A percentile compares a stretch with the other conserved stretches of the same genome.
These are phyloP conservation scores for Podabrus alpinus DNA, from an alignment of 2,888 invertebrate genomes.

Conservation along the genomic window DNA sequence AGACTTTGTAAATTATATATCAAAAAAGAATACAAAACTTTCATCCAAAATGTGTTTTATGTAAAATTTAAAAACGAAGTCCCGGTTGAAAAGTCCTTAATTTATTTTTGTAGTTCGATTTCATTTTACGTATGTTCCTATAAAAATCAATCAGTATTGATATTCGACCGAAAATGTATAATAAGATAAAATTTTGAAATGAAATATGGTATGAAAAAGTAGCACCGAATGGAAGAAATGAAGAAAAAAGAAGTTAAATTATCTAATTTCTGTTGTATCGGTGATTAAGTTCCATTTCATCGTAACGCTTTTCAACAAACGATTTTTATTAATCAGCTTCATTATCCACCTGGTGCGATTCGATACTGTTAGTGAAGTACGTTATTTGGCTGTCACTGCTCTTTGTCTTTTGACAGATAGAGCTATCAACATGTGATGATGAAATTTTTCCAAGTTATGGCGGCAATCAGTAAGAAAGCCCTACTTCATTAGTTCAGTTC, in stretches of 20 bases:
- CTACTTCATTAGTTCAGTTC: constrained; percentile 50
- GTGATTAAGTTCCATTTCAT: not conserved
- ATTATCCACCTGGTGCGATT: constrained; percentile 42
- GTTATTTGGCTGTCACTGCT: constrained; percentile 46
- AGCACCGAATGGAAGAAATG: not conserved
- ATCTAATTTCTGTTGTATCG: not conserved
- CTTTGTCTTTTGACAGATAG: constrained; percentile 52
- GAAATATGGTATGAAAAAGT: too few species aligned
- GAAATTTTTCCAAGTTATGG: constrained; percentile 50
- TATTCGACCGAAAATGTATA: too few species aligned
- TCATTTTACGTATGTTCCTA: too few species aligned
- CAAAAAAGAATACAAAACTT: too few species aligned
- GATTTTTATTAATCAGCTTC: constrained; percentile 47
- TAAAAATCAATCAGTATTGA: too few species aligned
- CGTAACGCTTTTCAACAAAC: constrained; percentile 4
- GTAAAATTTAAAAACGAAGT: too few species aligned
- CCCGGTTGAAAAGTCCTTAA: too few species aligned
- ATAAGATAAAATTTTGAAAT: too few species aligned
- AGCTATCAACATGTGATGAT: constrained; percentile 53
- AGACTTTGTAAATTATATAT: too few species aligned
- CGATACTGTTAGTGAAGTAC: constrained; percentile 45
- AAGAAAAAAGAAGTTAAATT: not conserved
- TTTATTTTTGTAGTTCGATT: too few species aligned
- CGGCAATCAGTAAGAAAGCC: constrained; percentile 47
- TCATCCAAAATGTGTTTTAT: too few species aligned